Evolutionary conservation across 2,113 vertebrate genomes (phyloP).

Genomic region (Stegostoma tigrinum): DNA sequence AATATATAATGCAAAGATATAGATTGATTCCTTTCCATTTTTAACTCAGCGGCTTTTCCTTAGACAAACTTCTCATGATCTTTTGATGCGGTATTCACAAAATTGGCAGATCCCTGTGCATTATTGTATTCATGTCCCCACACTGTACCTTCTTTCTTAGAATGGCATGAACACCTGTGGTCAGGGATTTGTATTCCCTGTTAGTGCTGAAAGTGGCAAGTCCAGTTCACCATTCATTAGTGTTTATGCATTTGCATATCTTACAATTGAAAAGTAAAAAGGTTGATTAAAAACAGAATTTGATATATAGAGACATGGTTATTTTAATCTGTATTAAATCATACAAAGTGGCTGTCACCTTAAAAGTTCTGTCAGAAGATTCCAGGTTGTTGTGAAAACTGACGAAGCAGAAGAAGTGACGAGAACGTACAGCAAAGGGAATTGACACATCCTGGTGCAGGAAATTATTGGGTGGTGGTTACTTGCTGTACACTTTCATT

Average conservation of each 20-base stretch:
- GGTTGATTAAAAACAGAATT: background rate
- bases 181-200: background rate
- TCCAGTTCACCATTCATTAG: background rate
- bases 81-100: background rate
- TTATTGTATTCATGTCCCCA: background rate
- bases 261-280: background rate
- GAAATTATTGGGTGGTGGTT: background rate
- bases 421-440: too few species aligned
- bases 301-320: background rate
- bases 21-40: background rate
- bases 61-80: background rate
- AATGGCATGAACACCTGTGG: background rate
- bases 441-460: conserved; percentile 11
- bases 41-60: background rate
- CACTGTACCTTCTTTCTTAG: background rate
- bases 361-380: background rate
- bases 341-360: background rate
- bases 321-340: background rate
- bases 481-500: conserved; percentile 1
- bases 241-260: background rate
- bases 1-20: background rate
- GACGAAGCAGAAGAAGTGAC: background rate
- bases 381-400: background rate
- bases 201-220: background rate
- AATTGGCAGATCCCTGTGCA: background rate